Base-by-base conservation (phyloP, 2,797 vertebrate species). In the Artibeus lituratus region DNA sequence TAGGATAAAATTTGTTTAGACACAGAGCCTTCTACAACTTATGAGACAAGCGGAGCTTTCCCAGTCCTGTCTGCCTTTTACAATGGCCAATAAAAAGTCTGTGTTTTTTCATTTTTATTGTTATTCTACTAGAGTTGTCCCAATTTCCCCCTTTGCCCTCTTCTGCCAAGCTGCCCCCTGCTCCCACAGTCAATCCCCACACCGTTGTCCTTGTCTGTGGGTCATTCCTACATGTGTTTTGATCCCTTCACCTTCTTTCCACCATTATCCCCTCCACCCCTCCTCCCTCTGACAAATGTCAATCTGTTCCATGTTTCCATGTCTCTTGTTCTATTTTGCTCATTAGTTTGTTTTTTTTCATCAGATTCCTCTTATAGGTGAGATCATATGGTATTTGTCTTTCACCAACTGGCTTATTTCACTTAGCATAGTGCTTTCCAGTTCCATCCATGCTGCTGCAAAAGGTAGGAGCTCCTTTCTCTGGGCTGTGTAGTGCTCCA, bases 51-150 rank as follows among this genome's bases (percentile, higher is more conserved):
- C 26, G 83, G 81, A 87, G 26, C 35, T 80, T 91, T 87, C 42
- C 80, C 0, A 3, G 19, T 39, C 53, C 55, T 42, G 80, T 18
- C 70, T 88, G 70, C 16, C 59, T 94, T 77, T 95, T 73, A 32
- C 44, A 84, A 81, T 3, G 97, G 92, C 95, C 96, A 97, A 88
- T 97, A 87, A 90, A 67, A 93, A 90, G 3, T 32, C 29, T 49
- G 59, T 49, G 96, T 62, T 14, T 29, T 32, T n/a, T 26, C 26
- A 29, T 29, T 29, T n/a, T 65, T 65, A 65, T 32, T 65, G 26
- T 65, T 65, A 65, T 65, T 65, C 32, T n/a, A n/a, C 18, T 32
- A 65, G 29, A n/a, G 29, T 65, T 65, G 29, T 65, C 59, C 29
- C 59, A 32, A 3, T 32, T 62, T 62, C 32, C 59, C 32, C 62